phyloP scores from a whole-genome alignment of 2,888 invertebrate genomes.

The Cremastobaeus sp. region DNA sequence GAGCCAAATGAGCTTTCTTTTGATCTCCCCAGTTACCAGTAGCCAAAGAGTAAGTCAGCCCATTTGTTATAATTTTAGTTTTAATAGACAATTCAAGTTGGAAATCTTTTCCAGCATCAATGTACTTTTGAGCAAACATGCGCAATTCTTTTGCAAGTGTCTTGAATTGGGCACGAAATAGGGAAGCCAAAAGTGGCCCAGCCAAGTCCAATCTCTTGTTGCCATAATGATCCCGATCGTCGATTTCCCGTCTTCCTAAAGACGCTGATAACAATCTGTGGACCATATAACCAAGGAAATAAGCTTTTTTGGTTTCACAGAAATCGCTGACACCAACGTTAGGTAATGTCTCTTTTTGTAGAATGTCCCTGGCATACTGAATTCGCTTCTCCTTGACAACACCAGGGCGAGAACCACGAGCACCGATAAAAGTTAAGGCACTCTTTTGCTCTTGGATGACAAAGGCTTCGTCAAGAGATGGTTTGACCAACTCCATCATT shows the following conservation, averaged over 20 bases:
- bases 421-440: slow-evolving; percentile 98
- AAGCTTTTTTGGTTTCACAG: slow-evolving; percentile 99
- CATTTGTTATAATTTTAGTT: slow-evolving; percentile 98
- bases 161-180: slow-evolving; percentile 97
- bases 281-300: slow-evolving; percentile 99
- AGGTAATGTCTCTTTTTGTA: slow-evolving; percentile 99
- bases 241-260: slow-evolving; percentile 94
- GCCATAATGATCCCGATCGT: slow-evolving; percentile 99
- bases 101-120: slow-evolving; percentile 99
- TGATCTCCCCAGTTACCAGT: slow-evolving; percentile 99
- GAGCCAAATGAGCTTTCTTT: slow-evolving; percentile 99
- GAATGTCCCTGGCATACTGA: slow-evolving; percentile 99
- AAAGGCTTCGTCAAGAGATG: slow-evolving; percentile 99
- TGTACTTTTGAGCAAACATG: slow-evolving; percentile 99
- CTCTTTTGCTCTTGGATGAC: slow-evolving; percentile 99
- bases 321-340: slow-evolving; percentile 99
- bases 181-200: slow-evolving; percentile 96
- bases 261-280: slow-evolving; percentile 96
- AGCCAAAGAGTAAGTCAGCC: slow-evolving; percentile 97
- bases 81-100: slow-evolving; percentile 97
- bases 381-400: slow-evolving; percentile 99
- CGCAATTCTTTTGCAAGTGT: slow-evolving; percentile 98
- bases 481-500: slow-evolving; percentile 99
- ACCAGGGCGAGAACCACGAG: slow-evolving; percentile 97
- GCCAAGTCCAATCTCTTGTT: slow-evolving; percentile 99